These are phyloP conservation scores for Drosophila ercepeae DNA, from an alignment of 1,140 invertebrate species.

Conservation along the genomic window DNA sequence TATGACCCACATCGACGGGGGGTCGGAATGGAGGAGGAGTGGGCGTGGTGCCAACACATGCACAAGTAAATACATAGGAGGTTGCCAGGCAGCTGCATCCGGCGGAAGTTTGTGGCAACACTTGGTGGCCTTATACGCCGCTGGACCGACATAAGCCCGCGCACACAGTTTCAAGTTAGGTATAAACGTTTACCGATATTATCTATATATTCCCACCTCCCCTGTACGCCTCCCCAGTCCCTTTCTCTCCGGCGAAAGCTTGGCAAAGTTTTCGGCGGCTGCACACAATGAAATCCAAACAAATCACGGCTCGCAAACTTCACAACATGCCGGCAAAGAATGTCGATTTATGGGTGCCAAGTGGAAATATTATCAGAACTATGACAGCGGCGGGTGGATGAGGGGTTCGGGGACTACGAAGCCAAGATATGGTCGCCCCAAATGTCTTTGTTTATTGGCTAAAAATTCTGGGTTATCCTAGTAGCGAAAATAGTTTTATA, in stretches of 20 bases:
- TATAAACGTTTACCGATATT: constrained; percentile 81
- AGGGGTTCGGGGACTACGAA: not conserved
- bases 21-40: constrained; percentile 19
- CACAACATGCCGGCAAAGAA: constrained; percentile 61
- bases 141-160: constrained; percentile 24
- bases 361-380: constrained; percentile 71
- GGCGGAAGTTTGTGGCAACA: constrained; percentile 77
- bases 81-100: constrained; percentile 53
- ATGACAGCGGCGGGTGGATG: constrained; percentile 4
- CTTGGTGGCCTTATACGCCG: constrained; percentile 36
- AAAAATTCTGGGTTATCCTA: constrained; percentile 22
- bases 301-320: constrained; percentile 69
- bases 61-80: not conserved
- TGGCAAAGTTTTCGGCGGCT: constrained; percentile 45
- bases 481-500: constrained; percentile 19
- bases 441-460: constrained; percentile 64
- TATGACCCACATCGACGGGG: constrained; percentile 69
- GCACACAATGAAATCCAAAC: constrained; percentile 79
- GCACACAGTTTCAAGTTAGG: constrained; percentile 70
- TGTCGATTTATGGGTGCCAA: constrained; percentile 75
- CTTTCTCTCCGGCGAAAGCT: not conserved
- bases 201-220: constrained; percentile 31
- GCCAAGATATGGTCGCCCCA: constrained; percentile 24
- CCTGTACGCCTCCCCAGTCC: not conserved
- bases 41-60: constrained; percentile 32